Conservation (phyloP, 2,797 vertebrate genomes). For the Benthosema pterotum region DNA sequence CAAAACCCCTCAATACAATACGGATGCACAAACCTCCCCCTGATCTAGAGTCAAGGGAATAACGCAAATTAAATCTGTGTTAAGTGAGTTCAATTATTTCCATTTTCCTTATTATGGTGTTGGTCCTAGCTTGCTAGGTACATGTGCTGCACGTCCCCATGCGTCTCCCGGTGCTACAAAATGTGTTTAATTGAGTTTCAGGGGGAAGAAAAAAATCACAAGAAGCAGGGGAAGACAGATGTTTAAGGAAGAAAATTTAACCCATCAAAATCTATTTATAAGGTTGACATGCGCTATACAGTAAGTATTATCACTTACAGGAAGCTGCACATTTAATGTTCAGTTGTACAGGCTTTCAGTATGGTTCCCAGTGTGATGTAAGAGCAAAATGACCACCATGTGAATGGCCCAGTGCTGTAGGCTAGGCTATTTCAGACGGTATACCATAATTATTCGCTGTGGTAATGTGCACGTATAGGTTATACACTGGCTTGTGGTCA, state of each 20-base stretch:
- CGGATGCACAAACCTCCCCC: conserved; percentile 35
- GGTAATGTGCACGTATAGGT: no score
- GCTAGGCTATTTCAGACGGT: no score
- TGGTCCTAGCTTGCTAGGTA: conserved; percentile 41
- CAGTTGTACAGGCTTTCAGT: no score
- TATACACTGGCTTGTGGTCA: no score
- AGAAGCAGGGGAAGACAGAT: conserved; percentile 30
- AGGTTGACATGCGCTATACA: conserved; percentile 17
- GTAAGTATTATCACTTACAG: no score
- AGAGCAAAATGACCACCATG: no score
- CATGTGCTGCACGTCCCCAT: conserved; percentile 32
- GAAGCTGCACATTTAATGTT: no score
- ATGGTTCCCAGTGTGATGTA: no score
- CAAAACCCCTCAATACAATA: conserved; percentile 50
- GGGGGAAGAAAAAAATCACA: conserved; percentile 35
- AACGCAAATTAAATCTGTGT: conserved; percentile 74
- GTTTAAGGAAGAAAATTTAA: conserved; percentile 30
- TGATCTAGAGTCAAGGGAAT: conserved; percentile 65
- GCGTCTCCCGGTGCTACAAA: conserved; percentile 39
- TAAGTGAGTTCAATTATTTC: conserved; percentile 77
- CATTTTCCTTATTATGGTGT: conserved; percentile 64
- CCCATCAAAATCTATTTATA: conserved; percentile 15
- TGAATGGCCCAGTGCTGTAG: no score
- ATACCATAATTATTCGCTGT: no score
- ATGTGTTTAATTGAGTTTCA: conserved; percentile 58